A percentile compares a stretch with the other conserved stretches of the same genome.
phyloP scores from a whole-genome alignment of 2,888 invertebrate species.

The Tuta absoluta region DNA sequence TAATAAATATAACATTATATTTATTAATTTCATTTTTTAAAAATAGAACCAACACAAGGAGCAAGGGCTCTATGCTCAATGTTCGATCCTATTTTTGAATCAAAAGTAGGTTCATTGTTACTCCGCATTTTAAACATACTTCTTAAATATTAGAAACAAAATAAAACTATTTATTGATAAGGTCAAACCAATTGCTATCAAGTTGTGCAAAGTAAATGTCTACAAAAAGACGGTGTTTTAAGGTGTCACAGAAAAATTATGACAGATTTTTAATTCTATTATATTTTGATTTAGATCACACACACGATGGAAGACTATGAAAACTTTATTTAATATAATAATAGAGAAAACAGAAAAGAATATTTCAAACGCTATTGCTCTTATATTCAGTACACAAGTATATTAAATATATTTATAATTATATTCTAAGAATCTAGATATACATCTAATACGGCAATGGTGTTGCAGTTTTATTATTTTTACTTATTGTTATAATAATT shows the following conservation, averaged over 20 bases:
- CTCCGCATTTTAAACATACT: slow-evolving; percentile 54
- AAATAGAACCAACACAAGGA: slow-evolving; percentile 60
- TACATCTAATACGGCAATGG: slow-evolving; percentile 57
- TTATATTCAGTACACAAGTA: slow-evolving; percentile 60
- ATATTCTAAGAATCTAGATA: slow-evolving; percentile 50
- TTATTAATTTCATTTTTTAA: slow-evolving; percentile 31
- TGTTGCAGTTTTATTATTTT: slow-evolving; percentile 62
- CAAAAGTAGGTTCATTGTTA: slow-evolving; percentile 49
- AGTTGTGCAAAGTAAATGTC: slow-evolving; percentile 31
- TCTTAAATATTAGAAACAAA: slow-evolving; percentile 26
- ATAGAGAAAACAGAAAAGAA: slow-evolving; percentile 49
- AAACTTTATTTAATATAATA: slow-evolving; percentile 42
- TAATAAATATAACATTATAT: slow-evolving; percentile 19
- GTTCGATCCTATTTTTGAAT: slow-evolving; percentile 52
- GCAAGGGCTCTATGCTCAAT: slow-evolving; percentile 71
- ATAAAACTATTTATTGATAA: neutral
- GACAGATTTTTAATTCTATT: slow-evolving; percentile 39
- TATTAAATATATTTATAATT: slow-evolving; percentile 39
- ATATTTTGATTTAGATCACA: slow-evolving; percentile 57
- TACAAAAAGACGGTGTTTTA: slow-evolving; percentile 28
- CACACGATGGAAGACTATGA: slow-evolving; percentile 77
- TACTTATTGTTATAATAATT: slow-evolving; percentile 47
- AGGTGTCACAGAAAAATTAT: slow-evolving; percentile 15
- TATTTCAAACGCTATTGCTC: slow-evolving; percentile 62
- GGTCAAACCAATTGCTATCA: neutral